Conservation (phyloP, 2,888 invertebrate species). For the Syrista parreyssii region DNA sequence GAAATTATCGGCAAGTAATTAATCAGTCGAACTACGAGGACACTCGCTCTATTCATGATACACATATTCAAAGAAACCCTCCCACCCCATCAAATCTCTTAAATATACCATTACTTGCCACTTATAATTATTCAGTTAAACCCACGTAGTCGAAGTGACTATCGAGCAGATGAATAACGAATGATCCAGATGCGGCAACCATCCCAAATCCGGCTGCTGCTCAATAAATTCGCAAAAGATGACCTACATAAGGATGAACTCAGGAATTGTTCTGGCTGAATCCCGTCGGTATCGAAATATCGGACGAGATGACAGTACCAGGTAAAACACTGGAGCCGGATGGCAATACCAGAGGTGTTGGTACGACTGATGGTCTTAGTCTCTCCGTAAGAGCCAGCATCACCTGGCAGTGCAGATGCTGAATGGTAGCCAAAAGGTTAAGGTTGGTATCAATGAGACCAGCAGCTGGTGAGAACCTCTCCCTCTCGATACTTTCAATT, state of each 20-base stretch:
- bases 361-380: conserved; percentile 54
- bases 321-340: conserved; percentile 30
- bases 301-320: conserved; percentile 42
- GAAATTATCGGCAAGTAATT: background rate
- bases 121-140: background rate
- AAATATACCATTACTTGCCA: background rate
- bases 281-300: conserved; percentile 46
- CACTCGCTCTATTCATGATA: background rate
- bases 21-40: background rate
- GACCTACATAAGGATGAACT: conserved; percentile 42
- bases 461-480: conserved; percentile 57
- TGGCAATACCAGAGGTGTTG: conserved; percentile 51
- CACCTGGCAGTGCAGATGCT: conserved; percentile 63
- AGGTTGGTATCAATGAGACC: conserved; percentile 63
- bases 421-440: conserved; percentile 61
- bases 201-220: background rate
- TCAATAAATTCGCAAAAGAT: conserved; percentile 13
- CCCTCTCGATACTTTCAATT: conserved; percentile 37
- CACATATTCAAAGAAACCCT: background rate
- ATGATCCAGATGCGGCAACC: background rate
- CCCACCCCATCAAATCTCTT: too few species aligned
- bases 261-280: conserved; percentile 50
- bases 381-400: conserved; percentile 63
- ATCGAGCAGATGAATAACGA: background rate
- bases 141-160: background rate